Percentiles rank a stretch among this genome's conserved stretches.
These are phyloP conservation scores for Cyanoramphus novaezelandiae DNA, from an alignment of 2,113 vertebrate genomes.

Conservation along the genomic window DNA sequence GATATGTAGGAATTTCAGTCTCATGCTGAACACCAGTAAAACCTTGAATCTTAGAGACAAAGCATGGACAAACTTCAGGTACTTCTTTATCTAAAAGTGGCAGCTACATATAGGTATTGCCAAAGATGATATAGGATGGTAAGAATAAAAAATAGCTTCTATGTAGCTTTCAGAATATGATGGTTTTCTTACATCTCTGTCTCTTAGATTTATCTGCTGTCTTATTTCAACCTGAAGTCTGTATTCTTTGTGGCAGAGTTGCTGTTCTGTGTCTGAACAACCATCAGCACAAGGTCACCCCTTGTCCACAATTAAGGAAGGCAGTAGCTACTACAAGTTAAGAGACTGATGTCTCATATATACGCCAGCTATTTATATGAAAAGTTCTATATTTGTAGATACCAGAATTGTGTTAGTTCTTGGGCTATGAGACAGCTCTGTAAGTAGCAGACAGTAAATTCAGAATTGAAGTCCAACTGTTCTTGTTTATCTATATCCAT, in stretches of 20 bases:
- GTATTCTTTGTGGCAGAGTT: not conserved
- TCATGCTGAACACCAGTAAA: not conserved
- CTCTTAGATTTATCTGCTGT: not conserved
- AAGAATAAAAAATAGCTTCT: not conserved
- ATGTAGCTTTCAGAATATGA: not conserved
- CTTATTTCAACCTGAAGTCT: not conserved
- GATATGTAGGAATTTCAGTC: not conserved
- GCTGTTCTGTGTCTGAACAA: not conserved
- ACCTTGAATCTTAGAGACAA: not conserved
- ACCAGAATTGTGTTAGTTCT: not conserved
- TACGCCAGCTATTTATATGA: not conserved
- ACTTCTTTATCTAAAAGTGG: not conserved
- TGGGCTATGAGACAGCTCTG: not conserved
- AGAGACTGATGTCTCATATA: not conserved
- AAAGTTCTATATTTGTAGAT: not conserved
- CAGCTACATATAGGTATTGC: not conserved
- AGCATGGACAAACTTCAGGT: not conserved
- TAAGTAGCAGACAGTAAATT: conserved; percentile 16
- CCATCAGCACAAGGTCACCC: not conserved
- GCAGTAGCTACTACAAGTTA: not conserved
- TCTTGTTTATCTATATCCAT: not conserved
- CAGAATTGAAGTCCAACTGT: not conserved
- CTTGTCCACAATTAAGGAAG: not conserved
- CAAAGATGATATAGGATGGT: not conserved
- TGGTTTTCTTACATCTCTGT: fast-evolving